phyloP scores from a whole-genome alignment of 2,113 vertebrate species.

The Apeltes quadracus region DNA sequence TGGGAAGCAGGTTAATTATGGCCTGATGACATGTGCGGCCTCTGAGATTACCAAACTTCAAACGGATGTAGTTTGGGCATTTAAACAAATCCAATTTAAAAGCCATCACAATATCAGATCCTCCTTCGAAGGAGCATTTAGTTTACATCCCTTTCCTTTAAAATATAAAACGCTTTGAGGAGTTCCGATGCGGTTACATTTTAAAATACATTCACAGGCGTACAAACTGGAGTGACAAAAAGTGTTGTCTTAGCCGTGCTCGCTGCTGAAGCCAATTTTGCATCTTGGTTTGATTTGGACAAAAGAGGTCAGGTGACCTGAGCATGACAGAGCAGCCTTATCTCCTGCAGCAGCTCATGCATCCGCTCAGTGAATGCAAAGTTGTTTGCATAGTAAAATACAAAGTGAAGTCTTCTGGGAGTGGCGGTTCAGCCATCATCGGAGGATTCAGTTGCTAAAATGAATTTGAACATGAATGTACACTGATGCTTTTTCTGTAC shows the following conservation, averaged over 20 bases:
- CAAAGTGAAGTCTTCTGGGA: slow-evolving; percentile 36
- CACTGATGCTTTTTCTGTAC: neutral
- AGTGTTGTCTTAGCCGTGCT: slow-evolving; percentile 8
- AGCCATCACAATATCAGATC: slow-evolving; percentile 7
- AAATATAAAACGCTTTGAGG: neutral
- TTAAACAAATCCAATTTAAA: neutral
- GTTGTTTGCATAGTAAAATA: slow-evolving; percentile 81
- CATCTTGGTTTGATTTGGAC: slow-evolving; percentile 65
- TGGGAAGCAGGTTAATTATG: slow-evolving; percentile 54
- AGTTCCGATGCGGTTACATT: too few species aligned
- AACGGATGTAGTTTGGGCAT: neutral
- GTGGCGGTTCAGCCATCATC: neutral
- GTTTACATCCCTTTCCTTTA: neutral
- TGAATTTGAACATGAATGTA: neutral
- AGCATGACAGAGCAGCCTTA: slow-evolving; percentile 50
- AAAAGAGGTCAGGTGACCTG: slow-evolving; percentile 42
- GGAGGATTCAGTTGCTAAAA: slow-evolving; percentile 13
- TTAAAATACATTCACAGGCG: too few species aligned
- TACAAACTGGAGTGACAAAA: neutral
- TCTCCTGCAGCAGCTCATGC: slow-evolving; percentile 48
- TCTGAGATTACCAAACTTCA: slow-evolving; percentile 18
- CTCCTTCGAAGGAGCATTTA: neutral
- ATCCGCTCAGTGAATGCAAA: slow-evolving; percentile 73
- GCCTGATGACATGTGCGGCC: slow-evolving; percentile 34
- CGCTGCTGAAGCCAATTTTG: slow-evolving; percentile 56